These are phyloP conservation scores for Pseudoatta argentina DNA, from an alignment of 1,140 invertebrate genomes.

Conservation along the genomic window DNA sequence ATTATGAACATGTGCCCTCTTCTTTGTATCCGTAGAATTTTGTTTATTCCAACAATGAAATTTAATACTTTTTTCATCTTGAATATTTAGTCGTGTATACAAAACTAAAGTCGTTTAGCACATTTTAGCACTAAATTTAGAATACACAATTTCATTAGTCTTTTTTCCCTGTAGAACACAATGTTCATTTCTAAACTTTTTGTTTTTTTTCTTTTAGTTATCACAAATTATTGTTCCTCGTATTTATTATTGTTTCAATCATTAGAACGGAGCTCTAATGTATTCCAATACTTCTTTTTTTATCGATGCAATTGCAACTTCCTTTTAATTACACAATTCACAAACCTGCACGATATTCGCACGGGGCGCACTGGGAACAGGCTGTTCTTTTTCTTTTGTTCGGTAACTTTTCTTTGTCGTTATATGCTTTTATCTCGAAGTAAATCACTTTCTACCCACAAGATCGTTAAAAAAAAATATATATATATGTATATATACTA, in stretches of 20 bases:
- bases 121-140: conserved; percentile 82
- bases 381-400: conserved; percentile 71
- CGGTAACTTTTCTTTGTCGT: conserved; percentile 77
- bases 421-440: conserved; percentile 76
- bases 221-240: conserved; percentile 86
- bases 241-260: conserved; percentile 81
- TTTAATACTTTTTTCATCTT: conserved; percentile 80
- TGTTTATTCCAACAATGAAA: conserved; percentile 78
- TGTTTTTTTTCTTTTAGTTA: conserved; percentile 81
- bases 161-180: conserved; percentile 84
- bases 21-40: conserved; percentile 74
- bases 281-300: conserved; percentile 69
- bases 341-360: conserved; percentile 62
- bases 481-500: conserved; percentile 74
- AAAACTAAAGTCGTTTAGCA: conserved; percentile 84
- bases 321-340: conserved; percentile 75
- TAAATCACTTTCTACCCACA: conserved; percentile 78
- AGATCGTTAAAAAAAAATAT: conserved; percentile 80
- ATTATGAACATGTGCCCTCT: conserved; percentile 38
- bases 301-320: conserved; percentile 73
- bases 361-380: conserved; percentile 72
- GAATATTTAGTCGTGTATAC: conserved; percentile 80
- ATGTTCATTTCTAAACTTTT: conserved; percentile 82
- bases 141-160: conserved; percentile 82
- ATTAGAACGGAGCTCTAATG: conserved; percentile 75